Evolutionary conservation across 2,888 invertebrate species (phyloP).

Genomic region (Micropterix aruncella): DNA sequence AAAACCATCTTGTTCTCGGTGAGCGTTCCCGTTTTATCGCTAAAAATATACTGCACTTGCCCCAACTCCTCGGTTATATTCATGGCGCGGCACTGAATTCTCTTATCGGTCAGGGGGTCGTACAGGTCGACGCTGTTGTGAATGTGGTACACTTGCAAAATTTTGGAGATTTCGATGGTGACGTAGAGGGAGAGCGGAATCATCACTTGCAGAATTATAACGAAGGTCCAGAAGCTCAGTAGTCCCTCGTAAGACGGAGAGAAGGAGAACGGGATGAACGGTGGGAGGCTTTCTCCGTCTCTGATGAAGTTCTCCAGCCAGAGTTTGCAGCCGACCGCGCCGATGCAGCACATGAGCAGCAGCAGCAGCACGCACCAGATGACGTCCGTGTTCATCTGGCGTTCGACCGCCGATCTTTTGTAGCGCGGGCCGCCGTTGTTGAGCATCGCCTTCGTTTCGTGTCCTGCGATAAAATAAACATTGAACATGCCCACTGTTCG

Average conservation of each 20-base stretch:
- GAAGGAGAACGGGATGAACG: conserved; percentile 49
- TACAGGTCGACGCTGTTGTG: conserved; percentile 80
- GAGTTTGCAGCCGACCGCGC: conserved; percentile 80
- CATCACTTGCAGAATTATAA: conserved; percentile 93
- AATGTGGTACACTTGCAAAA: conserved; percentile 91
- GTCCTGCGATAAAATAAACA: conserved; percentile 40
- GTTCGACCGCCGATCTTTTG: conserved; percentile 84
- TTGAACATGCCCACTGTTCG: not conserved
- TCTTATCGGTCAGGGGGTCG: conserved; percentile 68
- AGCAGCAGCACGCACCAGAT: conserved; percentile 93
- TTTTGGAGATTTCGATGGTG: conserved; percentile 91
- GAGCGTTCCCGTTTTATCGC: conserved; percentile 94
- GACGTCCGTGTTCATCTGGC: conserved; percentile 90
- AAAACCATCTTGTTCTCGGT: conserved; percentile 98
- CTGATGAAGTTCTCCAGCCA: conserved; percentile 54
- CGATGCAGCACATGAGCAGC: conserved; percentile 76
- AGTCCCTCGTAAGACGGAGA: conserved; percentile 62
- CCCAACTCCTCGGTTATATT: conserved; percentile 97
- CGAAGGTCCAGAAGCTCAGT: conserved; percentile 87
- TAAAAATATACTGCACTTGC: conserved; percentile 81
- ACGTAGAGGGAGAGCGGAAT: conserved; percentile 95
- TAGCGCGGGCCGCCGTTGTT: conserved; percentile 93
- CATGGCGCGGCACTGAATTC: conserved; percentile 72
- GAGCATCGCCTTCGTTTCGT: conserved; percentile 95
- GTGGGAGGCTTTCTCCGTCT: conserved; percentile 29